Evolutionary conservation across 2,888 invertebrate species (phyloP).

Genomic region (Sminthurinus aureus): DNA sequence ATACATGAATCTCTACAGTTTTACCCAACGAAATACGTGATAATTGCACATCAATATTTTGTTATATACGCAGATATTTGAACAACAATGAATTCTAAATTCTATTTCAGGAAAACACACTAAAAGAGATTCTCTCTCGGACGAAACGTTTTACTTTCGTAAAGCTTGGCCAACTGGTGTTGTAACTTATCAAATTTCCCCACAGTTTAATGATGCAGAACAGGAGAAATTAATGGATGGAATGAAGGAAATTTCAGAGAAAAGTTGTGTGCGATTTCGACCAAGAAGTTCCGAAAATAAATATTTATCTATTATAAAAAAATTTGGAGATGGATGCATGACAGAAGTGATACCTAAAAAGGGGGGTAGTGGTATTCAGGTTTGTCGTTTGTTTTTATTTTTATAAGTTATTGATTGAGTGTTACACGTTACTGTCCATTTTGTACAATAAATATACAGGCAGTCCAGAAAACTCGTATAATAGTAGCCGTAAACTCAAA

Average conservation of each 20-base stretch:
- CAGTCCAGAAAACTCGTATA: too few relatives aligned
- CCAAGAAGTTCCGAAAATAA: conserved; percentile 13
- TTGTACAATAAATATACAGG: too few relatives aligned
- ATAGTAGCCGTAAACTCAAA: too few relatives aligned
- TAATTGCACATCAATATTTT: too few relatives aligned
- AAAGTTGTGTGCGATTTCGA: conserved; percentile 43
- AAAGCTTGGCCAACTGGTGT: conserved; percentile 33
- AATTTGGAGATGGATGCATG: conserved; percentile 51
- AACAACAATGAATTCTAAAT: not conserved
- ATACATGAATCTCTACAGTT: too few relatives aligned
- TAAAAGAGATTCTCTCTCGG: not conserved
- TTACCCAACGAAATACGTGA: too few relatives aligned
- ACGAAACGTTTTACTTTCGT: conserved; percentile 2
- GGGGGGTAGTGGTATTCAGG: not conserved
- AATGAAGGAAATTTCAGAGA: conserved; percentile 42
- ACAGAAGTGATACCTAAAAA: conserved; percentile 39
- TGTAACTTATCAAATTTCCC: conserved; percentile 38
- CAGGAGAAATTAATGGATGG: conserved; percentile 30
- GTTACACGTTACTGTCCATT: too few relatives aligned
- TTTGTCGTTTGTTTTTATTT: too few relatives aligned
- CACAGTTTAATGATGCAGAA: conserved; percentile 26
- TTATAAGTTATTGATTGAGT: too few relatives aligned
- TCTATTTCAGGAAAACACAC: not conserved
- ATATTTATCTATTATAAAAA: conserved; percentile 31
- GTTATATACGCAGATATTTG: too few relatives aligned